Evolutionary conservation across 2,113 vertebrate species (phyloP), one percentile per base, ranked within the genome.

Genomic region (Crypturellus undulatus): DNA sequence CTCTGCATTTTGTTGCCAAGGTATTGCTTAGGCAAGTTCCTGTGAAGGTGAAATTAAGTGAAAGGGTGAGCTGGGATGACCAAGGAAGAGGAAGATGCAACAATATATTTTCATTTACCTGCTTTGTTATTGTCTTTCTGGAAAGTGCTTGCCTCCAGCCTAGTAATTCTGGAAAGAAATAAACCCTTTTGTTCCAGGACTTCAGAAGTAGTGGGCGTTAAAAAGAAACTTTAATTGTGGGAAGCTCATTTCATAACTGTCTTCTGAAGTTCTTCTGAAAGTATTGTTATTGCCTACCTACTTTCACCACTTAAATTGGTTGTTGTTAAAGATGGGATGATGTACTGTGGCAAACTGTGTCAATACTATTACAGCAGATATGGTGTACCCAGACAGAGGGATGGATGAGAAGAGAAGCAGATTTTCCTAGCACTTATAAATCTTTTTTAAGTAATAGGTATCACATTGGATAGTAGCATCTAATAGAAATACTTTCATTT

Each of bases 401-500:
- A 82, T 30, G 1, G 3, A 63, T 36, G 60, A 92, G 43, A 20
- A 82, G 64, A 71, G 24, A 51, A 45, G 52, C 78, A 78, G 56
- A 47, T 64, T 87, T 84, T 84, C 65, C 22, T 65, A 79, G 73
- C 20, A 54, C 58, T 69, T 86, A 38, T 58, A 21, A 45, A 62
- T 84, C 52, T 69, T 3, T 79, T 69, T 3, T 79, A 92, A 90
- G 64, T 40, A 89, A 91, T 62, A 89, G 54, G 24, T 59, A 45
- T 94, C 71, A 38, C n/a, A 28, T 28, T 85, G 80, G n/a, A 30
- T 72, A 84, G 5, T 25, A 76, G 34, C 25, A 58, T 62, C 38
- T 77, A 42, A 89, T 90, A 79, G 11, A 82, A 77, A 67, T 64
- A 21, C 9, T 83, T 94, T 83, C 14, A 56, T 77, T 90, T 94